Evolutionary conservation across 2,888 invertebrate species (phyloP).

Genomic region (Macrosiphum euphorbiae): DNA sequence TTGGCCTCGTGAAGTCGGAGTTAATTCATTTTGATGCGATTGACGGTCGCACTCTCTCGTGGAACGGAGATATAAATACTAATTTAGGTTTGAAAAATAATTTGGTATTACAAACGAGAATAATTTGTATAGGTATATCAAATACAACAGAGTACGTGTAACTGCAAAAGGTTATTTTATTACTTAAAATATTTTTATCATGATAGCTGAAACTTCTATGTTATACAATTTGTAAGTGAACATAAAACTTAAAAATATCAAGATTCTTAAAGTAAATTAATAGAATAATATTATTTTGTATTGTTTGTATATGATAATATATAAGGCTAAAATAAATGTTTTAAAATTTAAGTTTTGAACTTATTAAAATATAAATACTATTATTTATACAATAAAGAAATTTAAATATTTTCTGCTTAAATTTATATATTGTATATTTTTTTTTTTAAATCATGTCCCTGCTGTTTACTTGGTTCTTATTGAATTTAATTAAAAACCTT

Average conservation of each 20-base stretch:
- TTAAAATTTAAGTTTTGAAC: neutral
- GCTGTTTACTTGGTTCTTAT: neutral
- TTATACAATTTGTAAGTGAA: no score
- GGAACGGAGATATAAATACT: no score
- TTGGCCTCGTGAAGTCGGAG: no score
- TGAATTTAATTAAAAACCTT: neutral
- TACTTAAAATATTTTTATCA: neutral
- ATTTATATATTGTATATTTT: neutral
- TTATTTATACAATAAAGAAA: neutral
- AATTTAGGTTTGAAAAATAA: neutral
- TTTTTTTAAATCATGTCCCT: neutral
- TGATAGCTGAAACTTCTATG: neutral
- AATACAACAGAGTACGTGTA: neutral
- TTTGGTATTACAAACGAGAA: neutral
- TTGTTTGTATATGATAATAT: neutral
- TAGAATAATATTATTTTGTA: neutral
- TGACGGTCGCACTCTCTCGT: no score
- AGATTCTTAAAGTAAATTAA: neutral
- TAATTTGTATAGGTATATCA: neutral
- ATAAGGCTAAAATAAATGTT: neutral
- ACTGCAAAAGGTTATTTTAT: neutral
- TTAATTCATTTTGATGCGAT: no score
- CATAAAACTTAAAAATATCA: neutral
- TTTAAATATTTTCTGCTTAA: neutral
- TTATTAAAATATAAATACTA: neutral